Evolutionary conservation across 1,140 invertebrate species (phyloP).

Genomic region (Vanessa atalanta): DNA sequence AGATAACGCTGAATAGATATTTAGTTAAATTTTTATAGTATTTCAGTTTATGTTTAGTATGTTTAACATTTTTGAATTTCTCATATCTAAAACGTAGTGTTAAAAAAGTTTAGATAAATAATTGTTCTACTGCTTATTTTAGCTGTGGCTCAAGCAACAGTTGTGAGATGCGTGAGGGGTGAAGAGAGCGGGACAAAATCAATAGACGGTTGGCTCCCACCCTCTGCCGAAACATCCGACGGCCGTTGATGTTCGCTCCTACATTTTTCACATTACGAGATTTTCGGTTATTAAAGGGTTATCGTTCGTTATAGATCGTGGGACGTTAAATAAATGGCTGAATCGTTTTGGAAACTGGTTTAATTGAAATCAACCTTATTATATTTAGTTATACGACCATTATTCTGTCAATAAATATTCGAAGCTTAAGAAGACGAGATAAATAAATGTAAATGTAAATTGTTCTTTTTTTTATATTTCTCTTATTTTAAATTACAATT

Average conservation of each 20-base stretch:
- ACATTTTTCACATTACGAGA: conserved; percentile 52
- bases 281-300: conserved; percentile 45
- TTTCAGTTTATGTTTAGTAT: no score
- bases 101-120: neutral
- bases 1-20: no score
- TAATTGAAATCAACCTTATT: neutral
- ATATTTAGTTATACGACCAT: no score
- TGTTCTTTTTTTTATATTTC: no score
- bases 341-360: neutral
- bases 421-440: no score
- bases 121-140: conserved; percentile 30
- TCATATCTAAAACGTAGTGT: neutral
- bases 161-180: conserved; percentile 63
- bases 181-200: conserved; percentile 57
- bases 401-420: no score
- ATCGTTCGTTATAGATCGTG: conserved; percentile 3
- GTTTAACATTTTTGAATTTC: neutral
- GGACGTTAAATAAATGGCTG: neutral
- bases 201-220: conserved; percentile 54
- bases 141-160: conserved; percentile 61
- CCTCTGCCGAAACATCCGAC: conserved; percentile 55
- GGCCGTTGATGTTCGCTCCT: conserved; percentile 48
- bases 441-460: neutral
- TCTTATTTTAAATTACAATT: no score
- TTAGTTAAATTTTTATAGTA: no score